Percentiles rank a stretch among this genome's conserved stretches.
These are phyloP conservation scores for Blomia tropicalis DNA, from an alignment of 2,888 invertebrate species.

Conservation along the genomic window DNA sequence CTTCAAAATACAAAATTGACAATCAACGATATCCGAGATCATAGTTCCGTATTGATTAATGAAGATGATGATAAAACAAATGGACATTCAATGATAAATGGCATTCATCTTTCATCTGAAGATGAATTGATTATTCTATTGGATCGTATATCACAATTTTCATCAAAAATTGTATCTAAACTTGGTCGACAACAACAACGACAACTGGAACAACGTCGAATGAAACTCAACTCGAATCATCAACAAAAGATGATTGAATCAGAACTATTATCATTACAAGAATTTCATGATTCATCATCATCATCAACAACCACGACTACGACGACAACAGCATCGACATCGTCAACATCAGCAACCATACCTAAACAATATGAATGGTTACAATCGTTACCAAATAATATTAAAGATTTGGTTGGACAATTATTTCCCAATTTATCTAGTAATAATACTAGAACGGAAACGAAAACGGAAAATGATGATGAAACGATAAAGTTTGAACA, in stretches of 20 bases:
- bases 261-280: background rate
- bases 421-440: background rate
- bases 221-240: background rate
- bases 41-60: background rate
- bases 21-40: background rate
- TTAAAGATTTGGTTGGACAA: background rate
- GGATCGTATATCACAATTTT: conserved; percentile 8
- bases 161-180: conserved; percentile 4
- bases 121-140: conserved; percentile 8
- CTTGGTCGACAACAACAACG: background rate
- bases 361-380: background rate
- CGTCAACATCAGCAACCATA: background rate
- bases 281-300: background rate
- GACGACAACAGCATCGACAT: background rate
- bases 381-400: background rate
- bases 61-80: background rate
- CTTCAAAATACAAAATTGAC: background rate
- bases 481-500: background rate
- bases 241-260: background rate
- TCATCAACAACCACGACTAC: background rate
- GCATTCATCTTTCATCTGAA: background rate
- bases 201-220: background rate
- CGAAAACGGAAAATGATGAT: background rate
- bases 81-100: background rate
- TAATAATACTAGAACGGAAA: background rate